These are phyloP conservation scores for Tetramorium alpestre DNA, from an alignment of 1,140 invertebrate species.

Conservation along the genomic window DNA sequence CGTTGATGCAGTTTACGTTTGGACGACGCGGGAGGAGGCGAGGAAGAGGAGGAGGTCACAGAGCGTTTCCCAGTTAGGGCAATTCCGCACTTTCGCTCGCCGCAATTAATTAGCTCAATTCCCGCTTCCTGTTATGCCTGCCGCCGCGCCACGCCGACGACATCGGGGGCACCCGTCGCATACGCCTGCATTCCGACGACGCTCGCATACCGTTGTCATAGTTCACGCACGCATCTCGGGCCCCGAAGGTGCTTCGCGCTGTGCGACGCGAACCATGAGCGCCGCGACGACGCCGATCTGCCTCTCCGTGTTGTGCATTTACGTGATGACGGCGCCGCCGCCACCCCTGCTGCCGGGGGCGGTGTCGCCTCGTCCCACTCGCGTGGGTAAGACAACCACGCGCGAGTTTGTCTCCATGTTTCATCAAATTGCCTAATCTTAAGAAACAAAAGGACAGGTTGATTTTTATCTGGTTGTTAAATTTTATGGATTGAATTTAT, in stretches of 20 bases:
- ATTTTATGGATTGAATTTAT: background rate
- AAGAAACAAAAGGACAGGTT: background rate
- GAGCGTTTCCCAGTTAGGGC: slow-evolving; percentile 79
- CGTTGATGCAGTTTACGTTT: slow-evolving; percentile 16
- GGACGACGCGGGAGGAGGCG: background rate
- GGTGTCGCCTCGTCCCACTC: slow-evolving; percentile 19
- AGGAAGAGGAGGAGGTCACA: slow-evolving; percentile 4
- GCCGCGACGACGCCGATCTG: slow-evolving; percentile 79
- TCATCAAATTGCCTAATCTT: background rate
- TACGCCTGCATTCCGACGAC: slow-evolving; percentile 60
- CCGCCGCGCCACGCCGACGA: slow-evolving; percentile 18
- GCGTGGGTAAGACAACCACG: slow-evolving; percentile 1
- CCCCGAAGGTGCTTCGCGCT: slow-evolving; percentile 39
- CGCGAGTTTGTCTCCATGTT: background rate
- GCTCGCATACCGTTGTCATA: slow-evolving; percentile 74
- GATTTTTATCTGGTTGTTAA: background rate
- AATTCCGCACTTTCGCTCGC: slow-evolving; percentile 82
- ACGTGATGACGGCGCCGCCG: slow-evolving; percentile 74
- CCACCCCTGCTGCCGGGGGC: background rate
- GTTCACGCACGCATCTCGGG: slow-evolving; percentile 61
- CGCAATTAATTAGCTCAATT: slow-evolving; percentile 84
- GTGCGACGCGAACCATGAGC: slow-evolving; percentile 69
- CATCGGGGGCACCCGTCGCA: slow-evolving; percentile 34
- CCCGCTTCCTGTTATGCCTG: slow-evolving; percentile 81
- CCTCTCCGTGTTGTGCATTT: slow-evolving; percentile 82